phyloP scores from a whole-genome alignment of 2,888 invertebrate species.

The Hydrotaea cyrtoneurina region DNA sequence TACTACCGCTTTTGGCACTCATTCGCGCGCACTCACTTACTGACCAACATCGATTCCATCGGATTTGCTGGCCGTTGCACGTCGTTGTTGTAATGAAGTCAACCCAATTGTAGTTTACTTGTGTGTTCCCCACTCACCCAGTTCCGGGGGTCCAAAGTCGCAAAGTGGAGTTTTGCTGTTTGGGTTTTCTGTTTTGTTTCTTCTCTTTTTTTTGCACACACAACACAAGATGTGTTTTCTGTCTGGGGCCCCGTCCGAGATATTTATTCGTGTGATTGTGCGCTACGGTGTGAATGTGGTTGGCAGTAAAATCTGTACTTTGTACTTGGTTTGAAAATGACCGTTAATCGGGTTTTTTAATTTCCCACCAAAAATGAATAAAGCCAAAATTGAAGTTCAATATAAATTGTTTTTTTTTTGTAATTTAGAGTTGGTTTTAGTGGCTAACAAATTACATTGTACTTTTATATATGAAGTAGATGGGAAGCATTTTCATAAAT shows the following conservation, averaged over 20 bases:
- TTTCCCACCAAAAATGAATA: not conserved
- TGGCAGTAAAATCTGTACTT: not conserved
- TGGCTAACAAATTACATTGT: too few species aligned
- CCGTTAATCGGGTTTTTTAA: not conserved
- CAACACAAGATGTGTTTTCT: not conserved
- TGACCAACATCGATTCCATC: conserved; percentile 15
- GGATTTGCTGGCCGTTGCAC: too few species aligned
- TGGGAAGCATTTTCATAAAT: too few species aligned
- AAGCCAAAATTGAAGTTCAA: not conserved
- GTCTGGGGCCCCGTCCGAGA: not conserved
- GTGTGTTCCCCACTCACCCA: conserved; percentile 1
- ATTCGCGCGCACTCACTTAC: conserved; percentile 11
- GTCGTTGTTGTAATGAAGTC: not conserved
- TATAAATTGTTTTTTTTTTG: not conserved
- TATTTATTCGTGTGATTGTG: not conserved
- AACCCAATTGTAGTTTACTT: not conserved
- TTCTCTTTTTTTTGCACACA: not conserved
- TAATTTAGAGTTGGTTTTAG: too few species aligned
- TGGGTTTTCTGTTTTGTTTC: not conserved
- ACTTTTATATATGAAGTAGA: too few species aligned
- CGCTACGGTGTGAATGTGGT: too few species aligned
- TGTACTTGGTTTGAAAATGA: not conserved
- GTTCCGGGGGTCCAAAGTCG: conserved; percentile 25
- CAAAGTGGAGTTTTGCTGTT: not conserved
- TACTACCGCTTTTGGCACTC: conserved; percentile 20